Evolutionary conservation across 2,797 vertebrate species (phyloP).

Genomic region (Poeciliopsis infans): DNA sequence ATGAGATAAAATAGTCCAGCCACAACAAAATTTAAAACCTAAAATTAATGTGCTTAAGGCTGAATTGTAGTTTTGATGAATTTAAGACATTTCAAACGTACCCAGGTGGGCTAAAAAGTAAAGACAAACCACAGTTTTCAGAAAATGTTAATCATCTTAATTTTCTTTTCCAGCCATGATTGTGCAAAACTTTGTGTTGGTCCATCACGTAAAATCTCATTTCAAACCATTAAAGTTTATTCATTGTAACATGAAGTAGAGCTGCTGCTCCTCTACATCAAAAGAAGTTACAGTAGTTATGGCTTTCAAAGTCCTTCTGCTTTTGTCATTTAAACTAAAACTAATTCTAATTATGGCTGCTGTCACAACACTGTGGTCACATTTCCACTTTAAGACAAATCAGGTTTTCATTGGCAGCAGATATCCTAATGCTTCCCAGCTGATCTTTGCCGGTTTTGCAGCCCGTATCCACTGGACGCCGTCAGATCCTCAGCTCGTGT

Average conservation of each 20-base stretch:
- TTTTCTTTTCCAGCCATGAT: not conserved
- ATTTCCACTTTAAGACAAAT: not conserved
- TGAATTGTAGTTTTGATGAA: no score
- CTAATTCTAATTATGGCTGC: not conserved
- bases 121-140: not conserved
- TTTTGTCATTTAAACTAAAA: not conserved
- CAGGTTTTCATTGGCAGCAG: not conserved
- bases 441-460: conserved; percentile 49
- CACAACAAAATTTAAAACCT: no score
- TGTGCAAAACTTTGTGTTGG: not conserved
- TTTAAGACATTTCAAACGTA: no score
- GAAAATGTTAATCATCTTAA: not conserved
- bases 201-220: not conserved
- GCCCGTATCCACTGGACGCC: conserved; percentile 94
- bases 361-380: not conserved
- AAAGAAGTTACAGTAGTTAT: not conserved
- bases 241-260: not conserved
- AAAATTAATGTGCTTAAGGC: no score
- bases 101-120: not conserved
- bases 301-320: not conserved
- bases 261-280: not conserved
- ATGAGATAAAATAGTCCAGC: no score
- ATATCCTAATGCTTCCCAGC: not conserved
- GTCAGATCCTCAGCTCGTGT: conserved; percentile 96
- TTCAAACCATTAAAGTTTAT: not conserved